Evolutionary conservation across 2,888 invertebrate genomes (phyloP).

Genomic region (Drosophila affinis): DNA sequence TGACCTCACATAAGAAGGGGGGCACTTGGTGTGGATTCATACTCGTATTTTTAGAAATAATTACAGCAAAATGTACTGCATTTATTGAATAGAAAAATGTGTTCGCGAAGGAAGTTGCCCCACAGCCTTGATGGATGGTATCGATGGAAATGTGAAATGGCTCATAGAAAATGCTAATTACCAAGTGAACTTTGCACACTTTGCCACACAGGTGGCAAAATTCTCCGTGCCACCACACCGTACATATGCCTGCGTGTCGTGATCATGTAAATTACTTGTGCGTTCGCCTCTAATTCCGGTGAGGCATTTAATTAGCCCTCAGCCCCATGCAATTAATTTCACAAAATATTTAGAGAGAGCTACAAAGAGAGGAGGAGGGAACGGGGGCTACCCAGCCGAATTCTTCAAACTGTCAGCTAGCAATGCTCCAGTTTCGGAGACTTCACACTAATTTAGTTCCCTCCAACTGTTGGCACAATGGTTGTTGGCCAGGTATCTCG

Average conservation of each 20-base stretch:
- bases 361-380: slow-evolving; percentile 10
- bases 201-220: slow-evolving; percentile 34
- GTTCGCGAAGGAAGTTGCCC: background rate
- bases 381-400: background rate
- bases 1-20: background rate
- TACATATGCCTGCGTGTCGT: slow-evolving; percentile 25
- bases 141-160: slow-evolving; percentile 14
- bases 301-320: slow-evolving; percentile 27
- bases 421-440: slow-evolving; percentile 9
- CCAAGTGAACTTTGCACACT: slow-evolving; percentile 34
- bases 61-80: slow-evolving; percentile 26
- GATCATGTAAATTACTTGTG: slow-evolving; percentile 22
- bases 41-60: slow-evolving; percentile 20
- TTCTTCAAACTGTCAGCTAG: background rate
- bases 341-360: slow-evolving; percentile 25
- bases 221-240: background rate
- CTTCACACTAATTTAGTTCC: slow-evolving; percentile 61
- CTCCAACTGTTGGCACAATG: slow-evolving; percentile 66
- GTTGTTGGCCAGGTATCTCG: slow-evolving; percentile 50
- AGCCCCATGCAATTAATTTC: slow-evolving; percentile 25
- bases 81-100: slow-evolving; percentile 29
- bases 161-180: slow-evolving; percentile 42
- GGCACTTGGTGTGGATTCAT: slow-evolving; percentile 9
- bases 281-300: background rate
- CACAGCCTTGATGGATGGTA: slow-evolving; percentile 3